These are phyloP conservation scores for Lymantria monacha DNA, from an alignment of 2,888 invertebrate genomes.

Conservation along the genomic window DNA sequence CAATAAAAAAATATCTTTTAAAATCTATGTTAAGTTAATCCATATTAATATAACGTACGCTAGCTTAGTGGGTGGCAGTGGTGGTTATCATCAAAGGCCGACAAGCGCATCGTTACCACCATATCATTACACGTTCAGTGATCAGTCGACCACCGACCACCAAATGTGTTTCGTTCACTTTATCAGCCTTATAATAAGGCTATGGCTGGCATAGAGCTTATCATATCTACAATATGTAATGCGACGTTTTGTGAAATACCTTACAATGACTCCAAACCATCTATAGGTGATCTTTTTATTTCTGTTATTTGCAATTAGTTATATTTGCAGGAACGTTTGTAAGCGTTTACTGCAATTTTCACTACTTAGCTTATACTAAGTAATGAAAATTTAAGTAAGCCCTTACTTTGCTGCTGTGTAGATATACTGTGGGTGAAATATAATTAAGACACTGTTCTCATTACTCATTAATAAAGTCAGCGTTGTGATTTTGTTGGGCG, in stretches of 20 bases:
- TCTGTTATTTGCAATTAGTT: too few relatives aligned
- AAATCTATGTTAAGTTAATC: slow-evolving; percentile 29
- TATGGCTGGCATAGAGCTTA: slow-evolving; percentile 67
- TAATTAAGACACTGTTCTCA: too few relatives aligned
- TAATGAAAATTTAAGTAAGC: too few relatives aligned
- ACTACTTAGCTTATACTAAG: too few relatives aligned
- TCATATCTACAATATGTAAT: slow-evolving; percentile 70
- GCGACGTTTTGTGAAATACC: slow-evolving; percentile 61
- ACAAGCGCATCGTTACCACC: slow-evolving; percentile 26
- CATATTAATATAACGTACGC: slow-evolving; percentile 40
- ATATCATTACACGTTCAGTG: slow-evolving; percentile 13
- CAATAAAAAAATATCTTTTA: too few relatives aligned
- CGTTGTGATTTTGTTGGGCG: too few relatives aligned
- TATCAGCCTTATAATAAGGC: slow-evolving; percentile 27
- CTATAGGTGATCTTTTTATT: slow-evolving; percentile 20
- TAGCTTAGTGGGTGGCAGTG: slow-evolving; percentile 25
- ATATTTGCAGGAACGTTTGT: too few relatives aligned
- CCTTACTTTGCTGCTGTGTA: too few relatives aligned
- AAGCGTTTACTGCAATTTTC: too few relatives aligned
- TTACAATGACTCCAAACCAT: slow-evolving; percentile 48
- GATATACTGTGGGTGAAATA: too few relatives aligned
- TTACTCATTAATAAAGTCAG: too few relatives aligned
- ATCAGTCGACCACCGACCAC: slow-evolving; percentile 26
- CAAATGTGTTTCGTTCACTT: slow-evolving; percentile 17
- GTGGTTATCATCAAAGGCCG: slow-evolving; percentile 14